These are phyloP conservation scores for Bubalus kerabau DNA, from an alignment of 2,113 vertebrate genomes.

Conservation along the genomic window DNA sequence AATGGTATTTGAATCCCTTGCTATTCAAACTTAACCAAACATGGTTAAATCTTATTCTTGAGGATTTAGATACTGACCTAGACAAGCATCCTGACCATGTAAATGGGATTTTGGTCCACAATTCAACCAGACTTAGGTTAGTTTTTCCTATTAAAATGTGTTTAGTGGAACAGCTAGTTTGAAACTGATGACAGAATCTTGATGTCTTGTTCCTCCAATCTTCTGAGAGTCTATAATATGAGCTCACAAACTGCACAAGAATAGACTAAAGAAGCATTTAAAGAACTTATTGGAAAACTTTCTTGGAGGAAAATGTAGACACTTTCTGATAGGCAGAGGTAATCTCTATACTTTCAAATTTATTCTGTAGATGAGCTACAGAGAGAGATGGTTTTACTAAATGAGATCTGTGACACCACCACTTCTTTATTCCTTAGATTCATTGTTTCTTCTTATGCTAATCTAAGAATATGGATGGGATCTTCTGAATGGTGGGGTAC, in stretches of 20 bases:
- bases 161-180: neutral
- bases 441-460: neutral
- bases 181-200: neutral
- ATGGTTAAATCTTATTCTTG: slow-evolving; percentile 41
- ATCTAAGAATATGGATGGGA: neutral
- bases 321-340: neutral
- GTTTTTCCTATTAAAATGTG: neutral
- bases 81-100: neutral
- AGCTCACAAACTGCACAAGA: neutral
- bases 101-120: neutral
- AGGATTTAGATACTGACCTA: slow-evolving; percentile 38
- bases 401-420: neutral
- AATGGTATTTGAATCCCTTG: slow-evolving; percentile 21
- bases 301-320: neutral
- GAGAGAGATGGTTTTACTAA: neutral
- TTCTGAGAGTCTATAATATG: neutral
- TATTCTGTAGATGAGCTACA: neutral
- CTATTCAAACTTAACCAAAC: slow-evolving; percentile 46
- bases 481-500: neutral
- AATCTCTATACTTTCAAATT: neutral
- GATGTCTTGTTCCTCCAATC: neutral
- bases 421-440: neutral
- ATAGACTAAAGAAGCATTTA: neutral
- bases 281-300: neutral
- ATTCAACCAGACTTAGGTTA: neutral